Conservation (phyloP, 2,888 invertebrate genomes). For the Gandaritis pyraliata region DNA sequence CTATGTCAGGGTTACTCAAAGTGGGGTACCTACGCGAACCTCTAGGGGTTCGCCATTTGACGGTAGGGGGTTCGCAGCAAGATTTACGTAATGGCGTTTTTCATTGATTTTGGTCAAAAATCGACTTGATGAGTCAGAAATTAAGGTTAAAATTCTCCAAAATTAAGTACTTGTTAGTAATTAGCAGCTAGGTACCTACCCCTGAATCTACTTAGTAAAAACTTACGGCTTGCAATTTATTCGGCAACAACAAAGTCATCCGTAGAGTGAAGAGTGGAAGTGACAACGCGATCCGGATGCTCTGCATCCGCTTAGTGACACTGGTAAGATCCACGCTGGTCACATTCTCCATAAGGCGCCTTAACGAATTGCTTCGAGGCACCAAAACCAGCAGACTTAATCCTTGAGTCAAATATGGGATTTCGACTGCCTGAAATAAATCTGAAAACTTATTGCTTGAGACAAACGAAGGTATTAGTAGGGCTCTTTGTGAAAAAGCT, state of each 20-base stretch:
- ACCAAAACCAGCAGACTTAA: constrained; percentile 67
- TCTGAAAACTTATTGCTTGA: too few relatives aligned
- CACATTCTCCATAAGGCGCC: constrained; percentile 51
- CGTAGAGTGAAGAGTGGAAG: constrained; percentile 76
- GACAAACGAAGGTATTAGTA: too few relatives aligned
- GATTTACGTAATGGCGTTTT: too few relatives aligned
- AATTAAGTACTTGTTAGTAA: too few relatives aligned
- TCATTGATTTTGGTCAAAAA: too few relatives aligned
- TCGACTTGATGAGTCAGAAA: too few relatives aligned
- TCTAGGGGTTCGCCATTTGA: too few relatives aligned
- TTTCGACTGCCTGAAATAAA: constrained; percentile 69
- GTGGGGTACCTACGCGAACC: too few relatives aligned
- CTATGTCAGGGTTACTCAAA: too few relatives aligned
- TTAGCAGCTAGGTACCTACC: background rate
- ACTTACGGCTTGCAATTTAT: constrained; percentile 69
- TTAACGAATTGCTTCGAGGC: constrained; percentile 62
- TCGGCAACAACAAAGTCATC: constrained; percentile 74
- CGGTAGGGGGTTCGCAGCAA: too few relatives aligned
- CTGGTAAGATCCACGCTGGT: constrained; percentile 48
- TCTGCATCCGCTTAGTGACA: constrained; percentile 54
- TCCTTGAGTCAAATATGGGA: constrained; percentile 67
- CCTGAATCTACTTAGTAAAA: background rate
- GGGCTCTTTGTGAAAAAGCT: too few relatives aligned
- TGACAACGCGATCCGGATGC: constrained; percentile 62
- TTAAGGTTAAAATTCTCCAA: too few relatives aligned